Evolutionary conservation across 1,140 invertebrate species (phyloP).

Genomic region (Listronotus oregonensis): DNA sequence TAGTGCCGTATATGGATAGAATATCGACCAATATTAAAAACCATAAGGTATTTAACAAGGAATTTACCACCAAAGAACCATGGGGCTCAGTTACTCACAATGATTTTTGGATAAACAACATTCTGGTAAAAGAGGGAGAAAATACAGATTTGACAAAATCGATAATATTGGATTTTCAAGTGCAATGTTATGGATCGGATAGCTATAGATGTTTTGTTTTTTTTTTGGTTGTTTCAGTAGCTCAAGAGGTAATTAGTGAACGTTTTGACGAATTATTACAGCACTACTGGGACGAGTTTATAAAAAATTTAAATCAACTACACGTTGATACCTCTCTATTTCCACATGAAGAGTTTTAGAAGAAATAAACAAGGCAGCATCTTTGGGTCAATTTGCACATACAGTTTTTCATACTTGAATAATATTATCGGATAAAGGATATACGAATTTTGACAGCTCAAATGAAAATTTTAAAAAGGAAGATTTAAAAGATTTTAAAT

Average conservation of each 20-base stretch:
- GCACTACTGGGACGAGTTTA: constrained; percentile 58
- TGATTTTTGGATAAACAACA: constrained; percentile 67
- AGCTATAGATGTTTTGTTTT: constrained; percentile 59
- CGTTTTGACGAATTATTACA: constrained; percentile 55
- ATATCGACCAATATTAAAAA: neutral
- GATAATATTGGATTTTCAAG: constrained; percentile 4
- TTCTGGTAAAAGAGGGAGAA: constrained; percentile 56
- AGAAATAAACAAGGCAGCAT: constrained; percentile 6
- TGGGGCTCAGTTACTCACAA: constrained; percentile 60
- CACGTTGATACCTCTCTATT: constrained; percentile 21
- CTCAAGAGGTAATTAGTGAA: constrained; percentile 47
- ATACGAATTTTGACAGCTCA: constrained; percentile 1
- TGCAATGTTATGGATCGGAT: neutral
- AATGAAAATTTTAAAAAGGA: constrained; percentile 3
- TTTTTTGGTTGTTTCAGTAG: constrained; percentile 59
- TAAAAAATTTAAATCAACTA: constrained; percentile 37
- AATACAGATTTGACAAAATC: no score
- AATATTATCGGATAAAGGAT: neutral
- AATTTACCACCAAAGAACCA: constrained; percentile 39
- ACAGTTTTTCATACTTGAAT: neutral
- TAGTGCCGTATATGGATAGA: neutral
- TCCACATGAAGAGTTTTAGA: constrained; percentile 19
- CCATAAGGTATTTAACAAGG: neutral
- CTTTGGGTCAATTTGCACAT: neutral
- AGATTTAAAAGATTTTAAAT: neutral